A percentile compares a stretch with the other conserved stretches of the same genome.
These are phyloP conservation scores for Nycticebus coucang DNA, from an alignment of 2,113 vertebrate genomes.

Conservation along the genomic window DNA sequence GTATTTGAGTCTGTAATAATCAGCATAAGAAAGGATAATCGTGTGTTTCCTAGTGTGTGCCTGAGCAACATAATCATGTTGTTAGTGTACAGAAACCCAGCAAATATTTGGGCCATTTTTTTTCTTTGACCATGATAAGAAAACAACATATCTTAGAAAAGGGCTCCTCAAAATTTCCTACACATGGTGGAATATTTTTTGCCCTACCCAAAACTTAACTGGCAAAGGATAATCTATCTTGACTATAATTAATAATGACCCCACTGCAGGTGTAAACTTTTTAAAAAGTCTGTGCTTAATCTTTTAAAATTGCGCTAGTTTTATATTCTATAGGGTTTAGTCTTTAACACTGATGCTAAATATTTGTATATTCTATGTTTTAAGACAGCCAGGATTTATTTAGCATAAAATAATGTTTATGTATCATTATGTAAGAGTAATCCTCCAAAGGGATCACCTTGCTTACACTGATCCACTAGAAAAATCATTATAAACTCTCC, in stretches of 20 bases:
- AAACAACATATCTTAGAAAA: not conserved
- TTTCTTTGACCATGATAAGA: not conserved
- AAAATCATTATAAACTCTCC: not conserved
- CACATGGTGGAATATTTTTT: not conserved
- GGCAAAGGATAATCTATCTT: not conserved
- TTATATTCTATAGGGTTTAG: not conserved
- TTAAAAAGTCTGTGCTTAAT: not conserved
- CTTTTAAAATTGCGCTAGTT: not conserved
- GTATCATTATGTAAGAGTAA: not conserved
- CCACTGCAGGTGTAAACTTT: not conserved
- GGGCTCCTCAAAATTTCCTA: not conserved
- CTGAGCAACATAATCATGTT: not conserved
- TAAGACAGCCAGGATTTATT: not conserved
- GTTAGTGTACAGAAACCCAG: not conserved
- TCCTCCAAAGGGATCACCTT: not conserved
- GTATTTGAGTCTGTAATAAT: not conserved
- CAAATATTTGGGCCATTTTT: not conserved
- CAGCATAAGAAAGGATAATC: not conserved
- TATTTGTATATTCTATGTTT: not conserved
- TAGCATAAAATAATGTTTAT: not conserved
- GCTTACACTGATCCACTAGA: not conserved
- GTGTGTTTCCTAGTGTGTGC: not conserved
- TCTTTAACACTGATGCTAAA: not conserved
- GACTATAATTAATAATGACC: not conserved
- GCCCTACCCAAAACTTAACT: not conserved